Conservation (phyloP, 2,888 invertebrate species). For the Galeopsomyia nigrocyanea region DNA sequence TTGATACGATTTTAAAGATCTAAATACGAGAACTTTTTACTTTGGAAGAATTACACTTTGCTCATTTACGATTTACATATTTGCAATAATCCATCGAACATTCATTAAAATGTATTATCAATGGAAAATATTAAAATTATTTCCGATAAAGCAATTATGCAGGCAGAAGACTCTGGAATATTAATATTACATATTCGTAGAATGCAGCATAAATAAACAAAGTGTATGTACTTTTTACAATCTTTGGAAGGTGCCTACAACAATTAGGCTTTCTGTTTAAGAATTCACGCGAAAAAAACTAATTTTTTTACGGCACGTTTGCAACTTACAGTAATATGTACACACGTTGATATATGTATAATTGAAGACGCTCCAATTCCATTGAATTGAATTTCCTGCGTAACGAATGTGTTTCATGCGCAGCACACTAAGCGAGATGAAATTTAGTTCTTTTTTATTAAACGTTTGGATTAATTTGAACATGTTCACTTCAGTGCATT, state of each 20-base stretch:
- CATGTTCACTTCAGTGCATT: constrained; percentile 12
- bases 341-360: not conserved
- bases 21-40: not conserved
- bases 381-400: not conserved
- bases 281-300: constrained; percentile 10
- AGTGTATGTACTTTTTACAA: constrained; percentile 8
- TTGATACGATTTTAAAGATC: constrained; percentile 14
- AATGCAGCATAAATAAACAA: constrained; percentile 21
- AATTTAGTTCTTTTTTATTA: constrained; percentile 20
- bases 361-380: constrained; percentile 8
- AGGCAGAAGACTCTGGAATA: not conserved
- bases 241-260: constrained; percentile 21
- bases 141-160: not conserved
- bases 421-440: constrained; percentile 5
- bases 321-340: constrained; percentile 1
- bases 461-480: not conserved
- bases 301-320: constrained; percentile 12
- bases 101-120: not conserved
- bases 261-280: constrained; percentile 8
- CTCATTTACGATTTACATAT: constrained; percentile 6
- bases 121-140: not conserved
- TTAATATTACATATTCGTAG: not conserved
- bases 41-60: constrained; percentile 13
- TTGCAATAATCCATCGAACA: not conserved
- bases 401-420: not conserved